Evolutionary conservation across 2,888 invertebrate species (phyloP), one percentile per base, ranked within the genome.

Genomic region (Drosophila longiperda): DNA sequence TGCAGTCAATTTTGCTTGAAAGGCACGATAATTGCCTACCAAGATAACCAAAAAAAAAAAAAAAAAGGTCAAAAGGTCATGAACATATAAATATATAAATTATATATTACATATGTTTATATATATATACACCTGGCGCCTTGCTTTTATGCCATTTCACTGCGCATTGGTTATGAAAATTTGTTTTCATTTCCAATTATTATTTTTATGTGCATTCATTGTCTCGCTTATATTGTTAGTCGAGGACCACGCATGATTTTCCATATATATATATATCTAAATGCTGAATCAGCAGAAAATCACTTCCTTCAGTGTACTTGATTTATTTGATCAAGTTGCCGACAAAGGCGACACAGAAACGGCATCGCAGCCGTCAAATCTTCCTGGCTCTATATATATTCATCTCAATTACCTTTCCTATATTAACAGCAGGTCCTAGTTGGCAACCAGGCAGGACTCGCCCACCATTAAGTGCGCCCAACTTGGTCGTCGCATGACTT

Each of bases 101-200:
- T 20, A 48, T 32, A 20, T 36, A 11, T 48, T 33, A 33, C 23
- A 9, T 12, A 23, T 49, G n/a, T 38, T 20, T 23, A 45, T 45
- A 15, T 4, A 12, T 7, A 7, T 50, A 20, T 29, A 69, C 87
- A 88, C 87, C 87, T 88, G 80, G 38, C 50, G 55, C n/a, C n/a
- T 26, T 20, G 34, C 53, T 63, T 72, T 89, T 88, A 55, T 89
- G 90, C 89, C 74, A 67, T 77, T 68, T 84, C 84, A 90, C 80
- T 67, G 83, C 54, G 59, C 64, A 66, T 55, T 42, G 58, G 65
- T 67, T 68, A 78, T 90, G 87, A 90, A 89, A 90, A 90, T 86
- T 86, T 89, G 90, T 89, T 90, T 88, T 80, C 89, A 89, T 89
- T 89, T 89, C 89, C 84, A 85, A 85, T 90, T 90, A 90, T 90